Percentiles rank a stretch among this genome's conserved stretches.
Conservation (phyloP, 2,113 vertebrate species). For the Notothenia rossii region DNA sequence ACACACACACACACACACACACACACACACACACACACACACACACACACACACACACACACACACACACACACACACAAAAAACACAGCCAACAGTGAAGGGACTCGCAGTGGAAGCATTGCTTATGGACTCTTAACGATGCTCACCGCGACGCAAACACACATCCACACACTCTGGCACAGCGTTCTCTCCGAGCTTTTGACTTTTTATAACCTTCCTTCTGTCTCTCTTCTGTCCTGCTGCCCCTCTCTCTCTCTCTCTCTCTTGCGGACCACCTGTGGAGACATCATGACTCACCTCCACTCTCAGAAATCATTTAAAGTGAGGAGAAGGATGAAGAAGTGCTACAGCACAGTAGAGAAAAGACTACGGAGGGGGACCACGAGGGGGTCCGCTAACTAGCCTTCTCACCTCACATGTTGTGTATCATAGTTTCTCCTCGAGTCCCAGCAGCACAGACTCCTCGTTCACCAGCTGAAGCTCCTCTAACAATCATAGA, state of each 20-base stretch:
- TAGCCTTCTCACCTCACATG: constrained; percentile 52
- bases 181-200: constrained; percentile 46
- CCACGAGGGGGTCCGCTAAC: constrained; percentile 28
- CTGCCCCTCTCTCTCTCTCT: constrained; percentile 39
- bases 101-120: constrained; percentile 25
- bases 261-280: constrained; percentile 66
- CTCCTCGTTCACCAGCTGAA: constrained; percentile 73
- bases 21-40: too few relatives aligned
- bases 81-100: constrained; percentile 37
- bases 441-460: constrained; percentile 52
- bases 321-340: constrained; percentile 30
- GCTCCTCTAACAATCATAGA: constrained; percentile 73
- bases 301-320: constrained; percentile 38
- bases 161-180: constrained; percentile 32
- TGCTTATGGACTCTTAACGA: constrained; percentile 29
- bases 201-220: constrained; percentile 52
- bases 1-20: constrained; percentile 28
- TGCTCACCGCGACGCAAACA: constrained; percentile 27
- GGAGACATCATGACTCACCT: constrained; percentile 49
- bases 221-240: constrained; percentile 51
- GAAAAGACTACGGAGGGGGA: constrained; percentile 32
- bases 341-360: neutral
- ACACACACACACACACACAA: constrained; percentile 11
- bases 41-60: too few relatives aligned
- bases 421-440: constrained; percentile 51